Base-by-base conservation (phyloP, 2,113 vertebrate species). In the Epinephelus fuscoguttatus region DNA sequence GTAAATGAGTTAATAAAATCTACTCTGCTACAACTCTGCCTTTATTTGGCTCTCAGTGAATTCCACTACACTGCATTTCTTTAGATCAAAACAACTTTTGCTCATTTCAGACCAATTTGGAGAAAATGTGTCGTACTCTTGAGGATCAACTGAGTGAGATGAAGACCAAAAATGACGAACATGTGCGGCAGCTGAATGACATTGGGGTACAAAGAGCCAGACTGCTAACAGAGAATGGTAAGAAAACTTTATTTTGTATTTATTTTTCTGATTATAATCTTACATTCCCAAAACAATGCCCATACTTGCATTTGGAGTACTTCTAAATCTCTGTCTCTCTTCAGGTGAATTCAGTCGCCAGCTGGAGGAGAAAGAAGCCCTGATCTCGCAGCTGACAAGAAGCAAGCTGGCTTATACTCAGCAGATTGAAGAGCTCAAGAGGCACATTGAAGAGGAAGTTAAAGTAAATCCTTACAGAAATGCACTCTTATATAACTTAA, bases 121-220 rank as follows among this genome's bases (percentile, higher is more conserved):
- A 99, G 74, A 99, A 98, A 92, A 95, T 97, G 92, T 97, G 97
- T 15, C 95, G 96, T 2, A 92, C 96, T 0, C 92, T 98, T 15
- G 98, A 99, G 74, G 98, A 99, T 79, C 98, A 99, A 19, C 78
- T 97, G 56, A 97, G 95, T 87, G 98, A 99, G 64, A 37, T 96
- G 0, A 99, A 96, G 81, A 33, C 93, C 2, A 98, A 96, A 75
- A 96, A 96, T 21, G 97, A 98, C 0, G 97, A 99, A 87, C 92
- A 98, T 81, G 90, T 96, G 3, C 92, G 97, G 13, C 93, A 96
- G 6, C 93, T 98, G 59, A 97, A 94, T 0, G 98, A 98, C 33
- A 84, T 97, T 7, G 92, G 82, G 0, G 19, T 89, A 0, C 96
- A 98, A 52, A 97, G 88, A 82, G 96, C 95, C 6, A 96, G 96